Base-by-base conservation (phyloP, 2,113 vertebrate species). In the Mastomys natalensis region DNA sequence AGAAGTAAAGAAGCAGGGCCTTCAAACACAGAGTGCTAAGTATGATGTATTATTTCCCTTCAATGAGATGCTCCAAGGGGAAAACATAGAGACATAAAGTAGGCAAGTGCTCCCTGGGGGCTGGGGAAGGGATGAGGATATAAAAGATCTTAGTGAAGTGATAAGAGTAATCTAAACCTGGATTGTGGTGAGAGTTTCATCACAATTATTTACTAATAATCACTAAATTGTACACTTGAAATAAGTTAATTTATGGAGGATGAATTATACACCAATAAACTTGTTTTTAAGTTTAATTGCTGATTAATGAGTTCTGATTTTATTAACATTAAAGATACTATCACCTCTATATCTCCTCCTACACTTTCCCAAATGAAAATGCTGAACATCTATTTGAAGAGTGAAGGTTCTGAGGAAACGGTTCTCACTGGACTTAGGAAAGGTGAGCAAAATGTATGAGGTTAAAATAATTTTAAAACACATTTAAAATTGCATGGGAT, bases 301-400 rank as follows among this genome's bases (percentile, higher is more conserved):
- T 21, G 45, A 87, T 95, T 37, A 87, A 80, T 86, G 82, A 66
- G 60, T 66, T 77, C 93, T 91, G 66, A 89, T 86, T 76, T 34
- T 77, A 90, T 90, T 93, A 62, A 78, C 55, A 77, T 90, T 92
- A 60, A 89, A 91, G 51, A 82, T 10, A 66, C 12, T 37, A 3
- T 43, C 15, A 34, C 45, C 45, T 85, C 8, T 21, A 48, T 17
- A 45, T 40, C 68, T 37, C 66, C 11, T 10, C n/a, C 68, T 53
- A 12, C 15, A 4, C 70, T 55, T 90, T 24, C 19, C 45, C 51
- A 43, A 60, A 80, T 17, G 37, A 89, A 91, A 19, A 70, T 4
- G 0, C 0, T 55, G 4, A 86, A 31, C 40, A 60, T 22, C 85
- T 45, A 17, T 66, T 19, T 89, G 1, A 78, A 17, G 31, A 89